phyloP scores from a whole-genome alignment of 2,888 invertebrate species.

The Autographa pulchrina region DNA sequence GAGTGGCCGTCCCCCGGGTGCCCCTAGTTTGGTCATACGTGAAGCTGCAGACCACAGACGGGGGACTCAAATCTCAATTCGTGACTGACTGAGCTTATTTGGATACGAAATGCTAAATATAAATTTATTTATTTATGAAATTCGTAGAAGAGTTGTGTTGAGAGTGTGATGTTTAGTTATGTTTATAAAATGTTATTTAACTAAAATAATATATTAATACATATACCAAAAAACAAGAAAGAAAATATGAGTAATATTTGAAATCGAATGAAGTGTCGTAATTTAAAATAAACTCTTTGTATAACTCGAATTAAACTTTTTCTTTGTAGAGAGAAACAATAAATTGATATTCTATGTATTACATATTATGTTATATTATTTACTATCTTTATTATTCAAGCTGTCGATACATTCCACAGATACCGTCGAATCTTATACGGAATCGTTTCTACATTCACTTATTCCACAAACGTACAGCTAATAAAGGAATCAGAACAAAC shows the following conservation, averaged over 20 bases:
- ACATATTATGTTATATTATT: no score
- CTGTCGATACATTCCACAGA: not conserved
- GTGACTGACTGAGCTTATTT: slow-evolving; percentile 33
- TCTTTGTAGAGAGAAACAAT: no score
- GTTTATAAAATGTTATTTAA: no score
- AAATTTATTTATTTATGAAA: not conserved
- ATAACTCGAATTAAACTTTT: no score
- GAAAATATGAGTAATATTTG: no score
- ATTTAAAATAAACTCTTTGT: no score
- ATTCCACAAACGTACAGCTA: slow-evolving; percentile 29
- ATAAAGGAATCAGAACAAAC: slow-evolving; percentile 27
- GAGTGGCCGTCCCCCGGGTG: slow-evolving; percentile 49
- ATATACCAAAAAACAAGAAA: no score
- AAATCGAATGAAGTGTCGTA: no score
- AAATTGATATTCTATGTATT: no score
- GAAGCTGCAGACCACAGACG: slow-evolving; percentile 38
- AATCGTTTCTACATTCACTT: slow-evolving; percentile 15
- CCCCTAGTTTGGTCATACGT: slow-evolving; percentile 52
- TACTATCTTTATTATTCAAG: not conserved
- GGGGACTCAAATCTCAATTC: slow-evolving; percentile 46
- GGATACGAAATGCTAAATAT: slow-evolving; percentile 23
- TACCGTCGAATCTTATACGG: slow-evolving; percentile 9
- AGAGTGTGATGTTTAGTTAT: no score
- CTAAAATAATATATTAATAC: no score
- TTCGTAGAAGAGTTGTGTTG: not conserved